Base-by-base conservation (phyloP, 2,797 vertebrate species). In the Danio aesculapii region DNA sequence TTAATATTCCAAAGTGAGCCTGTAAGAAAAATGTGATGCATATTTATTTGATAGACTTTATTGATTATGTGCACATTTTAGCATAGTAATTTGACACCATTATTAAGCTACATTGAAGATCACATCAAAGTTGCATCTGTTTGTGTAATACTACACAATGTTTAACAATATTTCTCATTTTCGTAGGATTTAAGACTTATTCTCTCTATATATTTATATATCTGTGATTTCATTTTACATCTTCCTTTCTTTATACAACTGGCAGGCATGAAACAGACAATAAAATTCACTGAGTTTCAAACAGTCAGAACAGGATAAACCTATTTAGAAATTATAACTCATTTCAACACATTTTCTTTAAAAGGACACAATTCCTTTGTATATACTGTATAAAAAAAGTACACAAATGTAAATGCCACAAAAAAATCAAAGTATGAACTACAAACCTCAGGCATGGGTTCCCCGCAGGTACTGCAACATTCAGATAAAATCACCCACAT, bases 41-140 rank as follows among this genome's bases (percentile, higher is more conserved):
- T 64, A 70, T 71, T 76, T 50, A 63, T 79, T 90, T 90, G 80
- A 91, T 92, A 91, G 86, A 92, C 92, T 94, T 95, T 95, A 94
- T 94, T 95, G 63, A 88, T 87, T 88, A 87, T 92, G 88, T 94
- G 91, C 88, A 89, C 92, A 89, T 91, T 86, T 84, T 88, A 92
- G 92, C 92, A 93, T 91, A 89, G 84, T 90, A 46, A 89, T 92
- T 89, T 91, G 90, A 93, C 91, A 92, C 90, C 82, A 88, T 91
- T 75, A 83, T 81, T 85, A 78, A 93, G 90, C 89, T 92, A 94
- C 91, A 94, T 91, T 92, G 89, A 94, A 93, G 92, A 94, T 92
- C 92, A 94, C 94, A 94, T 93, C 90, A 87, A 93, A 88, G 89
- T 87, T 86, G 84, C 82, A 83, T 88, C 89, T 90, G 83, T 87